A percentile compares a stretch with the other conserved stretches of the same genome.
Conservation (phyloP, 2,113 vertebrate genomes). For the Caranx melampygus region DNA sequence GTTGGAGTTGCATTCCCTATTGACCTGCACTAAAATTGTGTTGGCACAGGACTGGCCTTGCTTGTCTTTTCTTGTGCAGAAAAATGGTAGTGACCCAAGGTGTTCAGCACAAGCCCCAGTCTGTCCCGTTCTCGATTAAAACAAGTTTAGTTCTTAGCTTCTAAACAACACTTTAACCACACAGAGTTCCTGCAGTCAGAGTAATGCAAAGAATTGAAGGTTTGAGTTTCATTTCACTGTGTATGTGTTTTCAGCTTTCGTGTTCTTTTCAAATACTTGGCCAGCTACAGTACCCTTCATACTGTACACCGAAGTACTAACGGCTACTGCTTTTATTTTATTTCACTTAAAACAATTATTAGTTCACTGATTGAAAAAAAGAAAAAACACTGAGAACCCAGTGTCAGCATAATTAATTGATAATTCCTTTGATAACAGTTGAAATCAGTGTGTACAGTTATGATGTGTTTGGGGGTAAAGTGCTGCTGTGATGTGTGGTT, state of each 20-base stretch:
- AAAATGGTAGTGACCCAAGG: not conserved
- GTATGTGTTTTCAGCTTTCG: not conserved
- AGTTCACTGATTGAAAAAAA: conserved; percentile 10
- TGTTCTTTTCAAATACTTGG: not conserved
- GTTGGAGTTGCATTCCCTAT: not conserved
- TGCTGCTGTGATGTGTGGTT: conserved; percentile 49
- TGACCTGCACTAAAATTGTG: conserved; percentile 1
- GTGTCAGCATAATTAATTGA: not conserved
- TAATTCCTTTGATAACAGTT: not conserved
- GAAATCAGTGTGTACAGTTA: not conserved
- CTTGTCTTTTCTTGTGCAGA: not conserved
- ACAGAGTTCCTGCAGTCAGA: not conserved
- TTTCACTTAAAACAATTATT: not conserved
- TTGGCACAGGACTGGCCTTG: not conserved
- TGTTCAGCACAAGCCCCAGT: not conserved
- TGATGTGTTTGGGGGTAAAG: conserved; percentile 33
- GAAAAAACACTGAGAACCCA: not conserved
- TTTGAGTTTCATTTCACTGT: not conserved
- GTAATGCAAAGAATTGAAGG: not conserved
- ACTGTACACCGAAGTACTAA: conserved; percentile 2
- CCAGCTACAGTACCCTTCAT: not conserved
- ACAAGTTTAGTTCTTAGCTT: not conserved
- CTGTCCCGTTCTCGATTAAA: not conserved
- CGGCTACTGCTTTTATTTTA: conserved; percentile 24
- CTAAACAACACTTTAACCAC: not conserved